Evolutionary conservation across 2,888 invertebrate species (phyloP).

Genomic region (Keiferia lycopersicella): DNA sequence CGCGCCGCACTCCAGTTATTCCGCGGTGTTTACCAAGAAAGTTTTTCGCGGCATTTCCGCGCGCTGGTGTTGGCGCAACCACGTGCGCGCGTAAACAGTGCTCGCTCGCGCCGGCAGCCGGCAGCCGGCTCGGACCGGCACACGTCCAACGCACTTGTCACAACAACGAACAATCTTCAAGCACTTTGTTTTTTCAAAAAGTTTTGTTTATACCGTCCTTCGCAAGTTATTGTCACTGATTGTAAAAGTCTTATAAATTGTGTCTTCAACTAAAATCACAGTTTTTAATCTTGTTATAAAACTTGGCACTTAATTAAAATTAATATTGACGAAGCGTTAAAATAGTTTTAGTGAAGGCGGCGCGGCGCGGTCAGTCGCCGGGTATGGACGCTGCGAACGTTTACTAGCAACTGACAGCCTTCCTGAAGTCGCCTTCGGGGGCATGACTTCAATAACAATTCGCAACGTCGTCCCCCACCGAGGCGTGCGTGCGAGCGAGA

Average conservation of each 20-base stretch:
- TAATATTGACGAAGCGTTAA: slow-evolving; percentile 45
- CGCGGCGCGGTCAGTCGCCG: slow-evolving; percentile 64
- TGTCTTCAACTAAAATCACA: slow-evolving; percentile 60
- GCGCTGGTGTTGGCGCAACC: slow-evolving; percentile 66
- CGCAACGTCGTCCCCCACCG: slow-evolving; percentile 82
- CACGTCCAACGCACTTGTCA: slow-evolving; percentile 23
- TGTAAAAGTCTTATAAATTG: slow-evolving; percentile 48
- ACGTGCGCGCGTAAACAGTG: slow-evolving; percentile 76
- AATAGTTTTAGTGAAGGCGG: slow-evolving; percentile 48
- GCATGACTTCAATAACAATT: slow-evolving; percentile 82
- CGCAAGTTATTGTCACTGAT: slow-evolving; percentile 50
- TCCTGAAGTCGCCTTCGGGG: slow-evolving; percentile 82
- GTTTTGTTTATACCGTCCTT: slow-evolving; percentile 47
- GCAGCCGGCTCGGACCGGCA: slow-evolving; percentile 30
- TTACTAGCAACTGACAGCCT: slow-evolving; percentile 80
- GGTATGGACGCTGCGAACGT: slow-evolving; percentile 78
- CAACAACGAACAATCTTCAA: slow-evolving; percentile 28
- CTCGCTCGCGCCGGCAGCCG: slow-evolving; percentile 35
- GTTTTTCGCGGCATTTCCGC: slow-evolving; percentile 78
- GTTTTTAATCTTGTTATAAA: slow-evolving; percentile 45
- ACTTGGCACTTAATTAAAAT: slow-evolving; percentile 69
- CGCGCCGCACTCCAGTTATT: slow-evolving; percentile 59
- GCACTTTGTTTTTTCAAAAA: slow-evolving; percentile 41
- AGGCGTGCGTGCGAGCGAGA: slow-evolving; percentile 76
- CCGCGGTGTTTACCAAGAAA: slow-evolving; percentile 69